Evolutionary conservation across 2,797 vertebrate genomes (phyloP), one percentile per base, ranked within the genome.

Genomic region (Choloepus didactylus): DNA sequence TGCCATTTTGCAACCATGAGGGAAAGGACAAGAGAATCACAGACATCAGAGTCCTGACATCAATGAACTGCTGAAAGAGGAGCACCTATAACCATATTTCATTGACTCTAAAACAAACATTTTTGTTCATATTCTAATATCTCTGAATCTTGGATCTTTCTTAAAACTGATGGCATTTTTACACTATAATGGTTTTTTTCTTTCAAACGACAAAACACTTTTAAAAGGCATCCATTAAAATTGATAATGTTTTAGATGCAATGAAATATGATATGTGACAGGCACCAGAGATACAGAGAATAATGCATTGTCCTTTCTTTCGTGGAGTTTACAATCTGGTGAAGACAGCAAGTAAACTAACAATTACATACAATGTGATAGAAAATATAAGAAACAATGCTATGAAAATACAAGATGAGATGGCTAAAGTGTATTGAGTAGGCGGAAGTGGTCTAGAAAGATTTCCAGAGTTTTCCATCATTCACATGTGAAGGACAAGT

Each of bases 161-260:
- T 80, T 89, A 44, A 89, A 89, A 69, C 44, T 54, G 31, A 46
- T 9, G 14, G 23, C 38, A 85, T 38, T 94, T 92, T 89, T 72
- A 88, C 51, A 81, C 16, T 73, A 62, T 9, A 95, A 80, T 16
- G 8, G 66, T 38, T 46, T n/a, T 89, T 35, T 64, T 69, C 75
- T 88, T 95, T 81, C 60, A 64, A 60, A 38, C 5, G 19, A 91
- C 19, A 87, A 82, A 19, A 81, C 9, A 90, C 84, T 77, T 67
- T 90, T 41, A 49, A 91, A 81, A 79, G 64, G 27, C 1, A 9
- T 7, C 60, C 15, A 44, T 83, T 46, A 70, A 7, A 70, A n/a
- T 38, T 49, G 69, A 46, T 0, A 80, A 56, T 46, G 38, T n/a
- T 82, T 95, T 59, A 29, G 29, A 60, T 56, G 87, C 31, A 67